Conservation (phyloP, 2,888 invertebrate species). For the Willowsia nigromaculata region DNA sequence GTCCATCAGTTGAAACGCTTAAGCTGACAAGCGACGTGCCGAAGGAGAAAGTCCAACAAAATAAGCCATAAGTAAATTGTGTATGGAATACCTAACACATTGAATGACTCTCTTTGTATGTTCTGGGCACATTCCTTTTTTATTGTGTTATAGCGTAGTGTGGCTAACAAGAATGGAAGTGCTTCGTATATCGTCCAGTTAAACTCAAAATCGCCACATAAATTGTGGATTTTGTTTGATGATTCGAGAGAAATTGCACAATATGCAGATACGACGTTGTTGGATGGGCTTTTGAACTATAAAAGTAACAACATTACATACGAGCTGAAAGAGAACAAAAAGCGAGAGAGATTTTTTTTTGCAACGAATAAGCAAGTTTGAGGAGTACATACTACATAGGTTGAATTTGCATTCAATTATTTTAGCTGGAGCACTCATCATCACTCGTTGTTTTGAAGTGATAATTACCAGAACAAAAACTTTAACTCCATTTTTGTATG, state of each 20-base stretch:
- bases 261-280: not conserved
- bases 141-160: not conserved
- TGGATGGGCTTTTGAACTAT: no score
- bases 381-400: no score
- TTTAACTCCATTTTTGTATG: no score
- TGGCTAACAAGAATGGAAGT: not conserved
- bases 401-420: no score
- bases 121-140: not conserved
- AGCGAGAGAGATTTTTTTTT: no score
- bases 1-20: conserved; percentile 27
- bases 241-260: not conserved
- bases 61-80: not conserved
- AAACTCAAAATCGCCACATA: not conserved
- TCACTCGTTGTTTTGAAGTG: no score
- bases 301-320: no score
- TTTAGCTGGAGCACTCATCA: no score
- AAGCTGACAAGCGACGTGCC: conserved; percentile 50
- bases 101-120: not conserved
- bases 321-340: no score
- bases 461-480: no score
- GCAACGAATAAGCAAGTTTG: no score
- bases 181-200: not conserved
- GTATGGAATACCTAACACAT: not conserved
- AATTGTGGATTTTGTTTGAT: not conserved
- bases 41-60: conserved; percentile 23